phyloP scores from a whole-genome alignment of 2,797 vertebrate genomes.

The Masticophis lateralis region DNA sequence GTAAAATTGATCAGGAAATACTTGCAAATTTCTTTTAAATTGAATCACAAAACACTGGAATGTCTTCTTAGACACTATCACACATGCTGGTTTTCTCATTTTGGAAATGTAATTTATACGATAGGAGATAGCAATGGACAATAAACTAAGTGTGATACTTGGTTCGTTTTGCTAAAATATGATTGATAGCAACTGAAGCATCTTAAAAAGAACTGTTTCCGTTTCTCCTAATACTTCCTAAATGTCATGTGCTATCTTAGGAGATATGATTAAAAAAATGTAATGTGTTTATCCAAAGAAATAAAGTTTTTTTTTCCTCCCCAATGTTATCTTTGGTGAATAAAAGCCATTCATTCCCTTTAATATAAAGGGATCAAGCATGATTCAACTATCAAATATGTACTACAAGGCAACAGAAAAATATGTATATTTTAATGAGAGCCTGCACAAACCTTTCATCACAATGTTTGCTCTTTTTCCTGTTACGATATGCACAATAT shows the following conservation, averaged over 20 bases:
- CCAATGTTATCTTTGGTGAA: neutral
- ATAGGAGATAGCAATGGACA: neutral
- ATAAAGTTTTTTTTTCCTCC: neutral
- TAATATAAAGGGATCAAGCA: neutral
- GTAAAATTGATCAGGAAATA: neutral
- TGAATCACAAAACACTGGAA: neutral
- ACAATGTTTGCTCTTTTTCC: neutral
- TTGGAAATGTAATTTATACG: neutral
- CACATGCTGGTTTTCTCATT: neutral
- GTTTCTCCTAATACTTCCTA: neutral
- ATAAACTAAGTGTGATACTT: neutral
- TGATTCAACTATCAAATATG: neutral
- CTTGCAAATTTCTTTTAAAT: neutral
- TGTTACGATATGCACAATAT: neutral
- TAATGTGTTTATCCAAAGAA: neutral
- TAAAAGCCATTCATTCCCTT: neutral
- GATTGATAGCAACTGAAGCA: neutral
- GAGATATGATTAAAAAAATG: neutral
- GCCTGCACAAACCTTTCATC: neutral
- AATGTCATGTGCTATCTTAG: neutral
- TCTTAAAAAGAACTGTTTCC: neutral
- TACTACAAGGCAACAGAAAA: neutral
- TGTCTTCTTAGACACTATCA: neutral
- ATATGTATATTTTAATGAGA: neutral
- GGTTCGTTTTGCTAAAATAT: neutral